Percentiles rank a stretch among this genome's conserved stretches.
phyloP scores from a whole-genome alignment of 2,113 vertebrate genomes.

The Thomomys bottae region DNA sequence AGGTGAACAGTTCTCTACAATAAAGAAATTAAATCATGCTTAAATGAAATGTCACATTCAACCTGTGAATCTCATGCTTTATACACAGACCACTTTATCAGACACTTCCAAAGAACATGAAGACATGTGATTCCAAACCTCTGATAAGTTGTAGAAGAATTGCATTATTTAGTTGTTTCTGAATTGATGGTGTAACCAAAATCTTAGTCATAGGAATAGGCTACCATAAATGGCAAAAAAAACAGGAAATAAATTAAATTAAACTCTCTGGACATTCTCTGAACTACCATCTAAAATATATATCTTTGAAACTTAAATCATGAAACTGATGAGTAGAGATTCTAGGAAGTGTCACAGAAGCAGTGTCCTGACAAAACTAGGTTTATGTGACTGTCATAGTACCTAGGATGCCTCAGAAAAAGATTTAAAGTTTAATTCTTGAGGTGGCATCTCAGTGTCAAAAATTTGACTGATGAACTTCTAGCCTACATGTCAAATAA shows the following conservation, averaged over 20 bases:
- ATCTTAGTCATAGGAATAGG: conserved; percentile 46
- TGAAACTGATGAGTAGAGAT: conserved; percentile 42
- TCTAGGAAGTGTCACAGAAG: conserved; percentile 12
- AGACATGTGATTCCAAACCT: not conserved
- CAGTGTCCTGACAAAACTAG: not conserved
- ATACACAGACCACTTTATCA: not conserved
- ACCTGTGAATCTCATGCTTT: not conserved
- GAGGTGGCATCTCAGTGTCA: conserved; percentile 14
- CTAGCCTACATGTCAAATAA: conserved; percentile 17
- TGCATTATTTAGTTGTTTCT: not conserved
- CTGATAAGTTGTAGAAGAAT: not conserved
- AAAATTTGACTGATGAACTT: conserved; percentile 57
- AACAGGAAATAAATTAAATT: conserved; percentile 32
- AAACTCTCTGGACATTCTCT: not conserved
- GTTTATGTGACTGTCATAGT: conserved; percentile 25
- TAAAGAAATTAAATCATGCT: not conserved
- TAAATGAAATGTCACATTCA: not conserved
- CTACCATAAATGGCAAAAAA: conserved; percentile 56
- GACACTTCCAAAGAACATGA: not conserved
- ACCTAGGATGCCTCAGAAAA: conserved; percentile 39
- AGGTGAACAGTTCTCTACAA: not conserved
- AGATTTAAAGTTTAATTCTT: conserved; percentile 62
- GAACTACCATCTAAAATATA: conserved; percentile 26
- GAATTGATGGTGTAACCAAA: conserved; percentile 25
- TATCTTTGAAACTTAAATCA: conserved; percentile 23